A percentile compares a stretch with the other conserved stretches of the same genome.
Evolutionary conservation across 1,140 invertebrate species (phyloP).

Genomic region (Nilaparvata lugens): DNA sequence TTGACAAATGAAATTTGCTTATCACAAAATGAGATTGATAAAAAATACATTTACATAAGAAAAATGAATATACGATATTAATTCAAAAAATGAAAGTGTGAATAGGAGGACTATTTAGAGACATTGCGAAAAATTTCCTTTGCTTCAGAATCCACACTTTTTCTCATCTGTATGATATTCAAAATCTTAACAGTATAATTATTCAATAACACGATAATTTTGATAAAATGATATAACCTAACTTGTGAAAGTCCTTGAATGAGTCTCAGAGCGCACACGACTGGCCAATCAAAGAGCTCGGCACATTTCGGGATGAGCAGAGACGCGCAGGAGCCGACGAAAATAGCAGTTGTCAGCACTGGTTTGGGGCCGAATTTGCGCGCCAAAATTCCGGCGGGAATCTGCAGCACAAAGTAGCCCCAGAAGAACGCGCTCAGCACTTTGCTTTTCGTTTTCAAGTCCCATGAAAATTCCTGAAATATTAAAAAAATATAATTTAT

Average conservation of each 20-base stretch:
- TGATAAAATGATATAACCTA: background rate
- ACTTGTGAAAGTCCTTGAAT: conserved; percentile 1
- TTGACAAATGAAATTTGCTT: too few relatives aligned
- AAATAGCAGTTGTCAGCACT: background rate
- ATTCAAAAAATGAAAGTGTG: too few relatives aligned
- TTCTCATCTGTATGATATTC: too few relatives aligned
- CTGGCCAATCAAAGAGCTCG: background rate
- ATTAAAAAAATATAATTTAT: too few relatives aligned
- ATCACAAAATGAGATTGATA: too few relatives aligned
- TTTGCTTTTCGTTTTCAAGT: conserved; percentile 40
- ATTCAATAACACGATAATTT: too few relatives aligned
- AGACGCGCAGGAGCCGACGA: background rate
- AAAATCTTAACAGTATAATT: too few relatives aligned
- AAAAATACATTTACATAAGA: too few relatives aligned
- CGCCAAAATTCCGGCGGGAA: conserved; percentile 57
- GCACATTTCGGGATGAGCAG: background rate
- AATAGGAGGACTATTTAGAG: too few relatives aligned
- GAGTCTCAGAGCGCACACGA: background rate
- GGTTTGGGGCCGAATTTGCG: conserved; percentile 48
- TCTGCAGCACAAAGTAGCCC: conserved; percentile 48
- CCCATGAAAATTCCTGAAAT: conserved; percentile 39
- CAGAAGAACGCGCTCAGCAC: conserved; percentile 61
- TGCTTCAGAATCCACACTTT: too few relatives aligned
- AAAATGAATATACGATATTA: too few relatives aligned
- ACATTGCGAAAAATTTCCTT: too few relatives aligned